A percentile compares a stretch with the other conserved stretches of the same genome.
phyloP scores from a whole-genome alignment of 2,113 vertebrate genomes.

The Rhinolophus ferrumequinum region DNA sequence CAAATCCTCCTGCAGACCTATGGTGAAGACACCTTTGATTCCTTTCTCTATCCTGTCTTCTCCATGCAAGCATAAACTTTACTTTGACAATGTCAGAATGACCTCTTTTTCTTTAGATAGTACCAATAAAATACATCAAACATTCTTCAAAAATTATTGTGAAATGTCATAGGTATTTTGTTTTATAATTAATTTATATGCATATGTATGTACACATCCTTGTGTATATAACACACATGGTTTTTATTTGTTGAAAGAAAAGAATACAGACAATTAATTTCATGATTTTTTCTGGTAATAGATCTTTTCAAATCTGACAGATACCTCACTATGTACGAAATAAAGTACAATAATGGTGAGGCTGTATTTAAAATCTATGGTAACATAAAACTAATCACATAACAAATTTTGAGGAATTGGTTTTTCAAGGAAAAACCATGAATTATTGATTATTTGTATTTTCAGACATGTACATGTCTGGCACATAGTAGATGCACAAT shows the following conservation, averaged over 20 bases:
- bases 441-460: neutral
- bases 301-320: neutral
- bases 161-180: neutral
- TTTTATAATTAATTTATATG: neutral
- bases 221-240: neutral
- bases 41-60: neutral
- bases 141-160: neutral
- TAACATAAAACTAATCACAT: neutral
- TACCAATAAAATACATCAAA: neutral
- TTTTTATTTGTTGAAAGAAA: neutral
- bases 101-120: neutral
- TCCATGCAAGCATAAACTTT: neutral
- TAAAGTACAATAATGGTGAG: neutral
- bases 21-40: neutral
- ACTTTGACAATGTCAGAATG: neutral
- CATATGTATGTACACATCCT: neutral
- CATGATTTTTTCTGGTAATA: neutral
- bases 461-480: neutral
- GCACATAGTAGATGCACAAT: neutral
- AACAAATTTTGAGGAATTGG: neutral
- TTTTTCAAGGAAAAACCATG: neutral
- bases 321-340: neutral
- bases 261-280: neutral
- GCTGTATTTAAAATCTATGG: neutral
- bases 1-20: neutral